phyloP scores from a whole-genome alignment of 2,888 invertebrate genomes.

The Cosmia pyralina region DNA sequence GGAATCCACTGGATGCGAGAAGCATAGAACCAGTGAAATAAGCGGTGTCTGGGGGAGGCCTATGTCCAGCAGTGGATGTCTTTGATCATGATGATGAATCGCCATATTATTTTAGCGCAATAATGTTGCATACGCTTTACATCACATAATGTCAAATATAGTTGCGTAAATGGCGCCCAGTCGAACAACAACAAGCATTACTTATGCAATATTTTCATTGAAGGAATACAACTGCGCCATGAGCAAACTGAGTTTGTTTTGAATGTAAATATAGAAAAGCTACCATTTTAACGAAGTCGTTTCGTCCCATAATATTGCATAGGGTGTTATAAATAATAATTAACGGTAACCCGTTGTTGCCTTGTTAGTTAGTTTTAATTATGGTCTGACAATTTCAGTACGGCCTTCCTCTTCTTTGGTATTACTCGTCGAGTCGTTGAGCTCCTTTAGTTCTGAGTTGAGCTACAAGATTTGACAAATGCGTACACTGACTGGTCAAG shows the following conservation, averaged over 20 bases:
- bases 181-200: constrained; percentile 19
- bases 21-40: too few relatives aligned
- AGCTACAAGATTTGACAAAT: background rate
- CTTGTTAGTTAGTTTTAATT: background rate
- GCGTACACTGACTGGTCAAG: background rate
- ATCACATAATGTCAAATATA: constrained; percentile 2
- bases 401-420: background rate
- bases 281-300: background rate
- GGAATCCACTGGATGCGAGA: too few relatives aligned
- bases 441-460: background rate
- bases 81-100: too few relatives aligned
- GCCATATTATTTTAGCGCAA: background rate
- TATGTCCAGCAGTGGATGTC: too few relatives aligned
- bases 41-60: too few relatives aligned
- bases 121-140: background rate
- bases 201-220: constrained; percentile 27
- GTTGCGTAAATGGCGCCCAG: background rate
- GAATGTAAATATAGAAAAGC: constrained; percentile 18
- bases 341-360: background rate
- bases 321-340: too few relatives aligned
- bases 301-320: constrained; percentile 5
- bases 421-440: background rate
- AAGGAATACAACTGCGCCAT: constrained; percentile 18
- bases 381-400: background rate
- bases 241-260: background rate